Conservation (phyloP, 2,113 vertebrate species). For the Bos javanicus region DNA sequence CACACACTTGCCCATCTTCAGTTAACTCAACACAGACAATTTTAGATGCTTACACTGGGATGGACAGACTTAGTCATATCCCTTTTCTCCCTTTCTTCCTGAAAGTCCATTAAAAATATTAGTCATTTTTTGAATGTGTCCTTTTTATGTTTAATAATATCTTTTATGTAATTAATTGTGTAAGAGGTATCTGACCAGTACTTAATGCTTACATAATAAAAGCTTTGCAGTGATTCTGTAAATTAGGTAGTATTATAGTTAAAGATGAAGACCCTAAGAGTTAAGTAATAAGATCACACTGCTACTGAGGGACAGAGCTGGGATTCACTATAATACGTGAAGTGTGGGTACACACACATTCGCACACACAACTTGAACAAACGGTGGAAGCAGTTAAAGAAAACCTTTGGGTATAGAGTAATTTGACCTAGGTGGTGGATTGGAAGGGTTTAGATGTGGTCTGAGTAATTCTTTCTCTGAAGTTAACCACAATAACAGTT, state of each 20-base stretch:
- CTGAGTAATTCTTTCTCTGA: slow-evolving; percentile 66
- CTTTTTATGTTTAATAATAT: neutral
- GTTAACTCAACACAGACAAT: neutral
- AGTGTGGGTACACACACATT: neutral
- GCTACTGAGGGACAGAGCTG: neutral
- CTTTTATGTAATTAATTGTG: neutral
- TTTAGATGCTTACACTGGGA: neutral
- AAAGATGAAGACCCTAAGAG: neutral
- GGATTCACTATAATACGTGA: neutral
- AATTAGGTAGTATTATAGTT: neutral
- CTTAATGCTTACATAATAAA: neutral
- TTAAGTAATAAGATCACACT: neutral
- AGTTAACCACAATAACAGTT: slow-evolving; percentile 65
- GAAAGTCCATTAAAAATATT: neutral
- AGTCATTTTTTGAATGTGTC: neutral
- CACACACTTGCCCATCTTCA: neutral
- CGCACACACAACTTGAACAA: neutral
- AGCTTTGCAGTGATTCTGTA: neutral
- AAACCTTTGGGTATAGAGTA: slow-evolving; percentile 54
- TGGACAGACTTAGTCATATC: neutral
- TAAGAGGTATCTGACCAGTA: neutral
- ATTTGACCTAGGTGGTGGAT: slow-evolving; percentile 64
- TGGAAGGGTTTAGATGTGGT: slow-evolving; percentile 65
- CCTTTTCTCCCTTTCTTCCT: neutral
- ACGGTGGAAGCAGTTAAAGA: slow-evolving; percentile 53